phyloP scores from a whole-genome alignment of 2,888 invertebrate genomes.

The Liopterus haemorrhoidalis region DNA sequence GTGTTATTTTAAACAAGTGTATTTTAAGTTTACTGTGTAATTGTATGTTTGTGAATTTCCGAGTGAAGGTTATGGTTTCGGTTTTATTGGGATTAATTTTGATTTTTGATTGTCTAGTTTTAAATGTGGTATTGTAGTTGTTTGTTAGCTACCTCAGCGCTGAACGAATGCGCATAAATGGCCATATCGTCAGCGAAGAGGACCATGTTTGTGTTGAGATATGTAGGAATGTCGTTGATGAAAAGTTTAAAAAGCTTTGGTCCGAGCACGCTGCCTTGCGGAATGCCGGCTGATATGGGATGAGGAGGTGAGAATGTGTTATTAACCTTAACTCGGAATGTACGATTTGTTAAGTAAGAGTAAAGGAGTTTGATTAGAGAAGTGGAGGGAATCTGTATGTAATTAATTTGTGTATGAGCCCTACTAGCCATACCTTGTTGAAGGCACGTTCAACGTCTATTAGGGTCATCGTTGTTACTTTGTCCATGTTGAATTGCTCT shows the following conservation, averaged over 20 bases:
- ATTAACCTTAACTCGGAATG: neutral
- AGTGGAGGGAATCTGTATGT: neutral
- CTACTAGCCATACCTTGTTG: too few relatives aligned
- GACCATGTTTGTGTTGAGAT: too few relatives aligned
- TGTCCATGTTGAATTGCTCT: constrained; percentile 30
- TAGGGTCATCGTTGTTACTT: constrained; percentile 30
- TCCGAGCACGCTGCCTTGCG: too few relatives aligned
- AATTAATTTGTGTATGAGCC: too few relatives aligned
- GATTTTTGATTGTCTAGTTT: neutral
- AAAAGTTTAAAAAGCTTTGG: too few relatives aligned
- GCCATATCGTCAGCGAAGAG: neutral
- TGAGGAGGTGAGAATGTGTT: neutral
- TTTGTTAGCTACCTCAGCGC: too few relatives aligned
- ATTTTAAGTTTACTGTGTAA: neutral
- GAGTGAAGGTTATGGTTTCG: too few relatives aligned
- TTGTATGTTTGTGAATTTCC: neutral
- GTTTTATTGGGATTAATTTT: neutral
- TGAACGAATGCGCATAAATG: too few relatives aligned
- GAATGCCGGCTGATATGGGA: too few relatives aligned
- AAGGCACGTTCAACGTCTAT: constrained; percentile 35
- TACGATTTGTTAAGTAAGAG: neutral
- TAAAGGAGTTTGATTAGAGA: neutral
- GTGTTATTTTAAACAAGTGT: neutral
- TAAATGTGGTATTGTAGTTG: too few relatives aligned
- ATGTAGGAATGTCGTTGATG: too few relatives aligned